These are phyloP conservation scores for Sarcoramphus papa DNA, from an alignment of 2,797 vertebrate genomes.

Conservation along the genomic window DNA sequence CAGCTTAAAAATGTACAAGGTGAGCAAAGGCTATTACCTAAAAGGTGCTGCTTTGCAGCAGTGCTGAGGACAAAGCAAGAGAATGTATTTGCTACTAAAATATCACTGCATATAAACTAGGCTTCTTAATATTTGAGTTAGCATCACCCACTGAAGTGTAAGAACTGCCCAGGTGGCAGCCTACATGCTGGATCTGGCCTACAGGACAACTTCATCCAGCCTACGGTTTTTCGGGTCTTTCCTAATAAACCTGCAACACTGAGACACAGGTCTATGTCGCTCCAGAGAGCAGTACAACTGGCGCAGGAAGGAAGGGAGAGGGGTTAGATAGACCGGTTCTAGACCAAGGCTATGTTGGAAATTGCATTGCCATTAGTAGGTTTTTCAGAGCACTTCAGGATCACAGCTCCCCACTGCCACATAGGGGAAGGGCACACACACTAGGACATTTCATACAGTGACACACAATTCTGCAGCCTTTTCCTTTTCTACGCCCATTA, in stretches of 20 bases:
- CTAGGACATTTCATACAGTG: background rate
- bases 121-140: background rate
- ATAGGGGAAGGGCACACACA: background rate
- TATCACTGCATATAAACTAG: background rate
- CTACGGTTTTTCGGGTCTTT: background rate
- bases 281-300: background rate
- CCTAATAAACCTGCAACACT: background rate
- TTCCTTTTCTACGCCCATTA: background rate
- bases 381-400: background rate
- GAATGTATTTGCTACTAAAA: background rate
- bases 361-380: no score
- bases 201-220: background rate
- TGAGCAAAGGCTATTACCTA: background rate
- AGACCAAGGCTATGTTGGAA: background rate
- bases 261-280: background rate
- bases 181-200: background rate
- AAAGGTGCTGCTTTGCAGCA: background rate
- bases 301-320: background rate
- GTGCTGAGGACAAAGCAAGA: background rate
- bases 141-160: background rate
- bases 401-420: background rate
- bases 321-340: no score
- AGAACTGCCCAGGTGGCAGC: background rate
- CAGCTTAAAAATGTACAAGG: background rate
- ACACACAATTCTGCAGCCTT: background rate